phyloP scores from a whole-genome alignment of 2,113 vertebrate genomes.

The Motacilla tschutschensis region DNA sequence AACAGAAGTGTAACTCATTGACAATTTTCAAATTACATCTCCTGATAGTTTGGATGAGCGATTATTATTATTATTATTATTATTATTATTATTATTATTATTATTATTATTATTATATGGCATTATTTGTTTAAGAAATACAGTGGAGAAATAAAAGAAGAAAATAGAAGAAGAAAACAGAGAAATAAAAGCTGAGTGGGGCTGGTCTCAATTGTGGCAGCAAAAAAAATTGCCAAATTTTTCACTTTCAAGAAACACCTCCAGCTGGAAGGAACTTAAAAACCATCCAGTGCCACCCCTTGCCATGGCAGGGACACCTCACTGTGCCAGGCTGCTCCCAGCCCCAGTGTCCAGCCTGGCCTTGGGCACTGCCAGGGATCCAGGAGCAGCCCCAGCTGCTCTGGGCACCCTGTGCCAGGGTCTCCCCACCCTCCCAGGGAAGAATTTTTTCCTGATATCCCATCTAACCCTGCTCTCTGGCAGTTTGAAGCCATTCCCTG shows the following conservation, averaged over 20 bases:
- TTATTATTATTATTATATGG: background rate
- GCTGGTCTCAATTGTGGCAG: background rate
- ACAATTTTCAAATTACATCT: background rate
- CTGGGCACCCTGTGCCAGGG: background rate
- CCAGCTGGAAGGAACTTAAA: accelerated
- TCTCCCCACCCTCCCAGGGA: background rate
- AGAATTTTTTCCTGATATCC: accelerated
- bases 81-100: too few relatives aligned
- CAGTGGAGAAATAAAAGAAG: background rate
- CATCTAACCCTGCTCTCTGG: accelerated
- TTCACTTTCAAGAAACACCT: background rate
- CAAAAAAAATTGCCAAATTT: background rate
- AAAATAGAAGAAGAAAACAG: too few relatives aligned
- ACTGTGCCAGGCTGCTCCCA: background rate
- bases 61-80: background rate
- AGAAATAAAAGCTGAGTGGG: background rate
- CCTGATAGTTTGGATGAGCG: background rate
- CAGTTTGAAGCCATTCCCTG: background rate
- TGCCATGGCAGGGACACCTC: background rate
- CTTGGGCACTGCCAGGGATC: background rate
- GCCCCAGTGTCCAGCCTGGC: background rate
- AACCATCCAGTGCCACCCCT: accelerated
- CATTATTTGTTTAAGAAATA: background rate
- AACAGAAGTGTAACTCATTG: background rate
- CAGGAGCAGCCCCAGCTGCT: background rate